Conservation (phyloP, 1,140 invertebrate genomes). For the Drosophila cardini region DNA sequence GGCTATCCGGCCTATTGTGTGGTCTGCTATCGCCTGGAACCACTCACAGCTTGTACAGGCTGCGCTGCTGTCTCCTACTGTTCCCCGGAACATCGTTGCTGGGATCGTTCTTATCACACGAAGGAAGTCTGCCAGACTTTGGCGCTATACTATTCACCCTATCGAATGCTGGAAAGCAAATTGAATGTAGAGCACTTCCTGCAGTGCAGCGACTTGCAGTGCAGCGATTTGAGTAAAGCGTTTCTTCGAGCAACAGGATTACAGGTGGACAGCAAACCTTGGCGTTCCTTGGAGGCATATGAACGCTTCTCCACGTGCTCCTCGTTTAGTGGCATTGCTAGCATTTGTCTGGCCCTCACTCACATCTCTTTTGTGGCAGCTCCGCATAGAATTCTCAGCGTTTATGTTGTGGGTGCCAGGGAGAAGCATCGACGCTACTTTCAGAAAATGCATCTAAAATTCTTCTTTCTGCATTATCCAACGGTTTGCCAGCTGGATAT, state of each 20-base stretch:
- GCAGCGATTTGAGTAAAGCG: slow-evolving; percentile 37
- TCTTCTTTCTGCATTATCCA: slow-evolving; percentile 59
- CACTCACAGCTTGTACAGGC: slow-evolving; percentile 17
- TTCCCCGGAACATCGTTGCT: slow-evolving; percentile 31
- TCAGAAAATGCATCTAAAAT: slow-evolving; percentile 55
- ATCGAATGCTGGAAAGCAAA: slow-evolving; percentile 9
- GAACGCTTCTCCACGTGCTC: slow-evolving; percentile 50
- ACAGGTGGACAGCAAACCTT: slow-evolving; percentile 19
- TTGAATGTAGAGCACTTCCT: slow-evolving; percentile 21
- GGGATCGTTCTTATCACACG: slow-evolving; percentile 34
- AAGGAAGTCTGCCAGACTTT: slow-evolving; percentile 46
- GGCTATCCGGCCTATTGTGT: slow-evolving; percentile 55
- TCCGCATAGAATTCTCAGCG: slow-evolving; percentile 1
- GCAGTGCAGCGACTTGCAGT: neutral
- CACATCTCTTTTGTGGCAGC: slow-evolving; percentile 10
- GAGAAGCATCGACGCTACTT: slow-evolving; percentile 55
- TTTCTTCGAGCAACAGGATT: slow-evolving; percentile 36
- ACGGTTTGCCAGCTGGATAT: slow-evolving; percentile 47
- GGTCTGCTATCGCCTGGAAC: slow-evolving; percentile 45
- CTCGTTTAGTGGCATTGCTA: slow-evolving; percentile 64
- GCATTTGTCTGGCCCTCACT: slow-evolving; percentile 48
- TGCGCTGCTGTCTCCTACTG: slow-evolving; percentile 64
- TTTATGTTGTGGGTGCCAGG: slow-evolving; percentile 60
- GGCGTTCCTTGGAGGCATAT: slow-evolving; percentile 35
- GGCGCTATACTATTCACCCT: slow-evolving; percentile 49